Percentiles rank a stretch among this genome's conserved stretches.
Conservation (phyloP, 2,888 invertebrate species). For the Heteropelma amictum region DNA sequence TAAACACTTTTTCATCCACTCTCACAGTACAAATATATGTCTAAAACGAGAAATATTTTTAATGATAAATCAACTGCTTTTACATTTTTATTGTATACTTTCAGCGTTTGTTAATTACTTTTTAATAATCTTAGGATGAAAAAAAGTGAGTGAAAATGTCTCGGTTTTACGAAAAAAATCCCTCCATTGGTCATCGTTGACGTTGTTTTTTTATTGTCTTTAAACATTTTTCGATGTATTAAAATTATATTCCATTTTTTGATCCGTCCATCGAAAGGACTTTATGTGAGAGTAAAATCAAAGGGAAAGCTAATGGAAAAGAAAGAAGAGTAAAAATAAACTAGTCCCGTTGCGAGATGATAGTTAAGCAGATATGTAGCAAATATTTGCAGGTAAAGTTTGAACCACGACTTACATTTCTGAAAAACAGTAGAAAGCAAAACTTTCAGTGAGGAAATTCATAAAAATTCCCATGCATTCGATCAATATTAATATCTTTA, state of each 20-base stretch:
- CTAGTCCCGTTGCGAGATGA: conserved; percentile 75
- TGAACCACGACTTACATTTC: no score
- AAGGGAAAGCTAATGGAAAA: conserved; percentile 49
- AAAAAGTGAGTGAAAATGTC: neutral
- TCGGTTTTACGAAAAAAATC: neutral
- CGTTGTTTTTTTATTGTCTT: conserved; percentile 40
- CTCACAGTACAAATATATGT: conserved; percentile 7
- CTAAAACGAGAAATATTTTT: conserved; percentile 15
- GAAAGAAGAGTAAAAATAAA: conserved; percentile 57
- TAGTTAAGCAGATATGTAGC: no score
- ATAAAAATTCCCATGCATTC: no score
- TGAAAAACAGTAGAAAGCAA: no score
- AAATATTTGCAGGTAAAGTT: no score
- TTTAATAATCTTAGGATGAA: neutral
- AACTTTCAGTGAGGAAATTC: no score
- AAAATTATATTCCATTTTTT: conserved; percentile 55
- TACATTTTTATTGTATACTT: neutral
- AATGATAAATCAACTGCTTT: neutral
- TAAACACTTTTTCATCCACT: neutral
- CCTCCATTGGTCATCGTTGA: conserved; percentile 39
- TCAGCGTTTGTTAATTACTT: neutral
- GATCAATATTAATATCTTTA: no score
- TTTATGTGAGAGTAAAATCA: conserved; percentile 50
- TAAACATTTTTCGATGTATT: conserved; percentile 48
- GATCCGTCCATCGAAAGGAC: conserved; percentile 63